A percentile compares a stretch with the other conserved stretches of the same genome.
Evolutionary conservation across 1,140 invertebrate genomes (phyloP).

Genomic region (Drosophila sechellia): DNA sequence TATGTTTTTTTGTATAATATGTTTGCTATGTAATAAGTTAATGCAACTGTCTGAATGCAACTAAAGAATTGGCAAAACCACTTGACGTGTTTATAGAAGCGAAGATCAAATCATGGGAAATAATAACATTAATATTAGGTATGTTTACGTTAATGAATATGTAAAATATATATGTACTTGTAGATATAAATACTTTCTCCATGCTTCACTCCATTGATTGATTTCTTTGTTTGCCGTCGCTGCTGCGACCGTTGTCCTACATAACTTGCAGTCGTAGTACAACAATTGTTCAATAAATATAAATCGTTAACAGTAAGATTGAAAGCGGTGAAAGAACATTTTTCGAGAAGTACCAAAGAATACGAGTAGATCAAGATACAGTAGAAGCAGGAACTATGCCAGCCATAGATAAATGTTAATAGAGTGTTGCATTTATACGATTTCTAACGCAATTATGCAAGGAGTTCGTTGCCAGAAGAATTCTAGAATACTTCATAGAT

Average conservation of each 20-base stretch:
- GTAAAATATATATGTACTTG: constrained; percentile 45
- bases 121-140: constrained; percentile 43
- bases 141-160: constrained; percentile 50
- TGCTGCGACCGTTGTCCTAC: constrained; percentile 19
- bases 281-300: constrained; percentile 65
- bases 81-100: constrained; percentile 25
- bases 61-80: constrained; percentile 65
- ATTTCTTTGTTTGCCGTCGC: constrained; percentile 24
- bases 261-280: constrained; percentile 19
- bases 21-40: constrained; percentile 69
- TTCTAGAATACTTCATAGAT: constrained; percentile 58
- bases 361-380: constrained; percentile 57
- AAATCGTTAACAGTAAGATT: constrained; percentile 64
- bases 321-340: constrained; percentile 70
- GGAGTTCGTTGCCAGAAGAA: constrained; percentile 64
- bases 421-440: constrained; percentile 38
- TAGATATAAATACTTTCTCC: constrained; percentile 66
- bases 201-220: constrained; percentile 25
- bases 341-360: constrained; percentile 60
- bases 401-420: constrained; percentile 59
- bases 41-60: constrained; percentile 74
- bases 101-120: constrained; percentile 29
- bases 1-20: constrained; percentile 46
- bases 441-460: constrained; percentile 62
- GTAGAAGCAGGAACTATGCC: constrained; percentile 56